Percentiles rank a stretch among this genome's conserved stretches.
phyloP scores from a whole-genome alignment of 2,113 vertebrate species.

The Pseudorectes ferrugineus region DNA sequence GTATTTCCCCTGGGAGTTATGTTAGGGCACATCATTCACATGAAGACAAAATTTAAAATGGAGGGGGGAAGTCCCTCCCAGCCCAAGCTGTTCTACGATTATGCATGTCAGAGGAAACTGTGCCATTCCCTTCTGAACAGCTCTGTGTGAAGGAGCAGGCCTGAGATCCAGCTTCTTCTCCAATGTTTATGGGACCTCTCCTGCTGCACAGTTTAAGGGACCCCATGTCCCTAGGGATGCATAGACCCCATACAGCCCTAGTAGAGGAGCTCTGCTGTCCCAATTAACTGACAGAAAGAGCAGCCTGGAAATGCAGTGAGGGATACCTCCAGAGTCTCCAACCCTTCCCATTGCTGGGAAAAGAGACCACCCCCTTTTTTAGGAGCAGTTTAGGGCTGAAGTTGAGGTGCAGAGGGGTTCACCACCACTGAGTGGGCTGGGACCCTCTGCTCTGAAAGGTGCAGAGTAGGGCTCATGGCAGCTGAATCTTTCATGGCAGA shows the following conservation, averaged over 20 bases:
- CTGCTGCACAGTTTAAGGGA: neutral
- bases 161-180: neutral
- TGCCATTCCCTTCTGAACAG: neutral
- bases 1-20: neutral
- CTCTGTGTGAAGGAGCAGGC: neutral
- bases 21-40: neutral
- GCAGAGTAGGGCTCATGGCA: neutral
- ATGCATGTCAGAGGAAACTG: neutral
- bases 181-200: neutral
- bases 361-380: neutral
- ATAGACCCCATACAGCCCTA: fast-evolving
- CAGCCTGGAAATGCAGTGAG: fast-evolving
- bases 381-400: neutral
- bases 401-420: fast-evolving
- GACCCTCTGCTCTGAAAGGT: neutral
- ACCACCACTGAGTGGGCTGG: fast-evolving
- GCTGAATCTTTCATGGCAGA: neutral
- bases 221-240: neutral
- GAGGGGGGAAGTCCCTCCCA: neutral
- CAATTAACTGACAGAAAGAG: neutral
- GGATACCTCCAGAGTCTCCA: neutral
- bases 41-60: neutral
- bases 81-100: neutral
- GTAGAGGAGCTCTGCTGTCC: neutral
- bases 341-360: neutral